Evolutionary conservation across 2,797 vertebrate genomes (phyloP).

Genomic region (Philypnodon macrostomus): DNA sequence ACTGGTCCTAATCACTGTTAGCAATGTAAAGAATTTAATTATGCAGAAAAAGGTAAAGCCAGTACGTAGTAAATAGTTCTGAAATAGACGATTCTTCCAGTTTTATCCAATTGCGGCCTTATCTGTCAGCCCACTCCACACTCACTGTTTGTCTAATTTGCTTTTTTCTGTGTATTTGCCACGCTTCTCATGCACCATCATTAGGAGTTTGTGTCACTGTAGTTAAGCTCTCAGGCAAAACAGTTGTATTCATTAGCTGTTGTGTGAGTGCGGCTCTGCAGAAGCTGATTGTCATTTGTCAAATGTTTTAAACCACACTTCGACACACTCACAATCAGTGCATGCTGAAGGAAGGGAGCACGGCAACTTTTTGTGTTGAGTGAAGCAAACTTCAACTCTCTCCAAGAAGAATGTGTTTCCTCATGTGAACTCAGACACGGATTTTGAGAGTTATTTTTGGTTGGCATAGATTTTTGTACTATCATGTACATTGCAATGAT

Average conservation of each 20-base stretch:
- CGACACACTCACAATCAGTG: background rate
- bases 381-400: conserved; percentile 13
- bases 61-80: conserved; percentile 12
- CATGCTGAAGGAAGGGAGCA: background rate
- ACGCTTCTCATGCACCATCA: conserved; percentile 14
- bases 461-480: conserved; percentile 14
- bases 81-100: conserved; percentile 15
- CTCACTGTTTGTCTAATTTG: conserved; percentile 11
- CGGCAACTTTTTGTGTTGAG: conserved; percentile 17
- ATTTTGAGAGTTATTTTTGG: conserved; percentile 22
- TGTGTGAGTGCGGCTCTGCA: conserved; percentile 23
- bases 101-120: conserved; percentile 16
- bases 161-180: conserved; percentile 15
- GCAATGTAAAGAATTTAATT: conserved; percentile 8
- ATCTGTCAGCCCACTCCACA: conserved; percentile 15
- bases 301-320: conserved; percentile 16
- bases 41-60: conserved; percentile 9
- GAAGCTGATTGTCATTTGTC: conserved; percentile 23
- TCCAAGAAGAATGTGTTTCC: conserved; percentile 15
- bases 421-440: conserved; percentile 20
- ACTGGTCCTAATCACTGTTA: background rate
- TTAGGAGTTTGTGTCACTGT: conserved; percentile 18
- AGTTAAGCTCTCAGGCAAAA: conserved; percentile 21
- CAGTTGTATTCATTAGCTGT: conserved; percentile 22
- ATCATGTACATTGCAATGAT: background rate